phyloP scores from a whole-genome alignment of 2,888 invertebrate genomes.

The Polia nebulosa region DNA sequence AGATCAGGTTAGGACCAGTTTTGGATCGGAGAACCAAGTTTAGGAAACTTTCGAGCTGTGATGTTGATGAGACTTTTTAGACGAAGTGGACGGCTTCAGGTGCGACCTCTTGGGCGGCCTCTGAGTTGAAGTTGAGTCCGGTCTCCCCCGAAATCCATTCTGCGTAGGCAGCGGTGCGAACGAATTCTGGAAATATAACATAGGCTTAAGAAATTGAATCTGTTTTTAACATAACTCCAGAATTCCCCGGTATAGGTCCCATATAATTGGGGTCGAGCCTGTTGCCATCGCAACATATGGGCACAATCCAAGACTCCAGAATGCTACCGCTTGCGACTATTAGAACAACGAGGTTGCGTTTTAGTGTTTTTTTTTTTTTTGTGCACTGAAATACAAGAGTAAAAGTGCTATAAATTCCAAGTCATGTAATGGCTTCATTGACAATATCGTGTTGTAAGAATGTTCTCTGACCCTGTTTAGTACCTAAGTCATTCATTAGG shows the following conservation, averaged over 20 bases:
- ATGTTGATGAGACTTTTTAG: constrained; percentile 49
- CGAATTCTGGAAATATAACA: constrained; percentile 66
- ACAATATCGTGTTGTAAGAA: not conserved
- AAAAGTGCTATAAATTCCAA: not conserved
- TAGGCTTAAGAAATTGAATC: not conserved
- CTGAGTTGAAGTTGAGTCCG: constrained; percentile 42
- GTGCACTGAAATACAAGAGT: not conserved
- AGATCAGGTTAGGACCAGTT: not conserved
- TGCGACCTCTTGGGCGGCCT: constrained; percentile 6
- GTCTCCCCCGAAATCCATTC: constrained; percentile 71
- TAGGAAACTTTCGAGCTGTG: constrained; percentile 26
- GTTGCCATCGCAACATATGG: too few species aligned
- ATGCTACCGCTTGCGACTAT: too few species aligned
- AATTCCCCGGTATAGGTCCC: too few species aligned
- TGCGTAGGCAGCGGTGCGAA: constrained; percentile 53
- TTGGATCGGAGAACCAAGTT: constrained; percentile 4
- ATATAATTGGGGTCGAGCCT: not conserved
- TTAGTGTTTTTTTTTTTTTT: too few species aligned
- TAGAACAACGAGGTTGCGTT: too few species aligned
- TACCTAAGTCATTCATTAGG: too few species aligned
- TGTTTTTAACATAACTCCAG: too few species aligned
- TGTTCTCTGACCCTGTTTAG: too few species aligned
- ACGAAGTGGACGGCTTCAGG: constrained; percentile 51
- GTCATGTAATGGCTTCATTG: not conserved
- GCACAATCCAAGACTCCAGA: too few species aligned